Evolutionary conservation across 2,113 vertebrate genomes (phyloP), one percentile per base, ranked within the genome.

Genomic region (Xiphophorus maculatus): DNA sequence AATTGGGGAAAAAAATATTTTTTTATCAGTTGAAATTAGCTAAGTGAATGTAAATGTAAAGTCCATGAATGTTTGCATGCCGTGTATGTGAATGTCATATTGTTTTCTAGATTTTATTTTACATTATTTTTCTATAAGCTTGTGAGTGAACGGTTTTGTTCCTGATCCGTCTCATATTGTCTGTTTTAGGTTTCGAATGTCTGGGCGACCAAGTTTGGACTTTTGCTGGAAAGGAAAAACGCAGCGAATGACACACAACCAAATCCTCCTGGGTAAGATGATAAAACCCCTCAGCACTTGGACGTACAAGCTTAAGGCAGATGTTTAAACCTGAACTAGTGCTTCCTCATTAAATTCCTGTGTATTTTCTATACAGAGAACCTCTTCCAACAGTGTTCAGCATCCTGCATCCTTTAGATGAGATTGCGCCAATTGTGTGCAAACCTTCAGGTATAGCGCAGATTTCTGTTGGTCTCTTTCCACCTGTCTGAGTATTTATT

Each of bases 321-420:
- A 6, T 14, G 44, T 4, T 73, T 8, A 63, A 4, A 0, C 10
- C 51, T 25, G 25, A 58, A 25, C 25, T 25, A 25, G 19, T 54
- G 48, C 40, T 48, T 48, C 44, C 44, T 17, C 22, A 19, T 44
- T 44, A 40, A 67, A 67, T 9, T 29, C 27, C 67, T 58, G 51
- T 22, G 51, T 3, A 69, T 33, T 79, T 28, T 65, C 33, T 87
- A 82, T 63, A 62, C 88, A 99, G 97, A 84, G 97, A 98, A 64
- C 96, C 96, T 88, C 93, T 99, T 76, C 97, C 98, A 0, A 98
- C 96, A 0, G 91, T 99, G 86, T 99, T 99, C 93, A 99, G 97
- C 91, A 98, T 99, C 97, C 89, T 99, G 44, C 97, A 99, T 82
- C 97, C 97, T 0, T 91, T 99, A 71, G 97, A 99, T 90, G 97